Conservation (phyloP, 1,140 invertebrate genomes). For the Brachionus rotundiformis region DNA sequence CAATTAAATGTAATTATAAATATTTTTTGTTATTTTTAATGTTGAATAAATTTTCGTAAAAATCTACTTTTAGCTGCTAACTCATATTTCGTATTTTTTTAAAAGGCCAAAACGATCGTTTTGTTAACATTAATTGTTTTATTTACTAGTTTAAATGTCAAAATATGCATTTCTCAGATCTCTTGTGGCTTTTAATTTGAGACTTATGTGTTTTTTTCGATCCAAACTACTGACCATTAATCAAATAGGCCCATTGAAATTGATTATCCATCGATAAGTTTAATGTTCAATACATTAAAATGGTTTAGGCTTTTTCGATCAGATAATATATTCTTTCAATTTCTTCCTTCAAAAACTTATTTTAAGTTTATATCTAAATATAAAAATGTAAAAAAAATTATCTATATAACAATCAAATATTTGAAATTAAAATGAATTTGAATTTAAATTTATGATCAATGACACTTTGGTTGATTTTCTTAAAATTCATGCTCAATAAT, state of each 20-base stretch:
- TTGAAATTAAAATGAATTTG: no score
- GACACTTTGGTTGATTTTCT: no score
- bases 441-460: no score
- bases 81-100: constrained; percentile 19
- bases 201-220: constrained; percentile 24
- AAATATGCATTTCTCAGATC: constrained; percentile 27
- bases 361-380: no score
- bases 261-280: neutral
- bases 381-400: no score
- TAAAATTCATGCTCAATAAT: no score
- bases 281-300: neutral
- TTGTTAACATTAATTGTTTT: constrained; percentile 6
- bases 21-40: constrained; percentile 32
- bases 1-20: constrained; percentile 20
- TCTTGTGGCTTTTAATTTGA: constrained; percentile 26
- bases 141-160: constrained; percentile 33
- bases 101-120: neutral
- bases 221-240: neutral
- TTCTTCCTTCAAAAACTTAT: no score
- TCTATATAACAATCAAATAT: no score
- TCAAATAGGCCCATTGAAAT: neutral
- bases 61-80: neutral
- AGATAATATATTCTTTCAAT: no score
- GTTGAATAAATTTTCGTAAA: constrained; percentile 44
- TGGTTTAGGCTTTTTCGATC: no score